Evolutionary conservation across 2,888 invertebrate genomes (phyloP).

Genomic region (Yponomeuta cagnagella): DNA sequence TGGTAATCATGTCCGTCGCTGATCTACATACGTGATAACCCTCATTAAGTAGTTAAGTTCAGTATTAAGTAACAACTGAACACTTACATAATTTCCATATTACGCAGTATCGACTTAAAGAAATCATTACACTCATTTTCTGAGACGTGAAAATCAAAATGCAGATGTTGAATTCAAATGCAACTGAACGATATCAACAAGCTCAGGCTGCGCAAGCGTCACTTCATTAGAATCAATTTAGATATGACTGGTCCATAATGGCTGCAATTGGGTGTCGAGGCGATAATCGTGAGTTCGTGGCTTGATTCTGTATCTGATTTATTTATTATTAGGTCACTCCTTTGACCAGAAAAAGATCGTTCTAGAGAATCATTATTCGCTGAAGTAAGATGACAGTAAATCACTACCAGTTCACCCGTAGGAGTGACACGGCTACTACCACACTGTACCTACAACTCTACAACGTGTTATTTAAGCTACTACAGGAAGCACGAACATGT

Average conservation of each 20-base stretch:
- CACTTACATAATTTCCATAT: slow-evolving; percentile 6
- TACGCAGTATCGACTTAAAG: neutral
- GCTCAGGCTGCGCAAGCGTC: slow-evolving; percentile 4
- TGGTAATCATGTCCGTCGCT: neutral
- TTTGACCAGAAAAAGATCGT: neutral
- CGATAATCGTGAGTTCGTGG: neutral
- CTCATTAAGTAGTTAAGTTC: slow-evolving; percentile 11
- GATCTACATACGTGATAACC: neutral
- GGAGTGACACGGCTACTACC: neutral
- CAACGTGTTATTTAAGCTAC: neutral
- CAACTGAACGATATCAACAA: neutral
- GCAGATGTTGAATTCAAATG: slow-evolving; percentile 11
- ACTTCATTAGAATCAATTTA: slow-evolving; percentile 12
- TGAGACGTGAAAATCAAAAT: slow-evolving; percentile 2
- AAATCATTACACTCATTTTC: neutral
- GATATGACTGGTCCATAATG: slow-evolving; percentile 1
- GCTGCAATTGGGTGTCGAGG: slow-evolving; percentile 30
- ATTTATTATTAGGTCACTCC: too few species aligned
- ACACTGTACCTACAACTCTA: neutral
- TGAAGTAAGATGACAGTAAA: neutral
- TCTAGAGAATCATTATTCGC: neutral
- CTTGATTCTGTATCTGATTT: neutral
- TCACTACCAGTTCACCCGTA: neutral
- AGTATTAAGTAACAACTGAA: slow-evolving; percentile 1
- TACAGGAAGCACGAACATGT: slow-evolving; percentile 69